These are phyloP conservation scores for Astur gentilis DNA, from an alignment of 2,113 vertebrate species.

Conservation along the genomic window DNA sequence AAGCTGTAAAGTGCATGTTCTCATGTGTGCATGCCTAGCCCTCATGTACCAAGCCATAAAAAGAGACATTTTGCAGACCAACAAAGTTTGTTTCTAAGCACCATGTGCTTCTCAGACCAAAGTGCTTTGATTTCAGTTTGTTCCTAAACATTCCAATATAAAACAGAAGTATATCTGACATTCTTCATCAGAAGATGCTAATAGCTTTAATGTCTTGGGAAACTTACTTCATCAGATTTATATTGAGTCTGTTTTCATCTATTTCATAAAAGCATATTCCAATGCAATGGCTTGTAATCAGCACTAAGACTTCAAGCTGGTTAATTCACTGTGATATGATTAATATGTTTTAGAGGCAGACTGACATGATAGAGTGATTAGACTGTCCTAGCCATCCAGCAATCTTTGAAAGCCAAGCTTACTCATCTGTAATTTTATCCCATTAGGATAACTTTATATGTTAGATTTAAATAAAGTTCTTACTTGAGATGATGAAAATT, in stretches of 20 bases:
- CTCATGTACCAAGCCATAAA: background rate
- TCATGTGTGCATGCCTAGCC: too few relatives aligned
- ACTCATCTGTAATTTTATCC: background rate
- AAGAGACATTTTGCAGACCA: background rate
- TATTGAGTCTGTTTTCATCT: background rate
- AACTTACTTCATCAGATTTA: background rate
- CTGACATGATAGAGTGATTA: background rate
- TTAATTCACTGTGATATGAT: conserved; percentile 1
- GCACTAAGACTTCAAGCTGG: background rate
- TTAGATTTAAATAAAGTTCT: background rate
- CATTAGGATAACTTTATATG: background rate
- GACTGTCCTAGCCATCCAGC: background rate
- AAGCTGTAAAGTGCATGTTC: background rate
- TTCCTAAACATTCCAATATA: background rate
- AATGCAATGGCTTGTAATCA: background rate
- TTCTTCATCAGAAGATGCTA: background rate
- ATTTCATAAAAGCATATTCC: background rate
- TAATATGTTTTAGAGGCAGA: background rate
- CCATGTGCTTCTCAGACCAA: background rate
- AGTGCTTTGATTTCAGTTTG: background rate
- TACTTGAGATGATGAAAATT: background rate
- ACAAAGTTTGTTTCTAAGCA: background rate
- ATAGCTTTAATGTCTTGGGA: background rate
- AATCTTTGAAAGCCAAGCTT: background rate
- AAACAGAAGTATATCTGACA: background rate